Evolutionary conservation across 2,888 invertebrate species (phyloP), one percentile per base, ranked within the genome.

Genomic region (Dicycla oo): DNA sequence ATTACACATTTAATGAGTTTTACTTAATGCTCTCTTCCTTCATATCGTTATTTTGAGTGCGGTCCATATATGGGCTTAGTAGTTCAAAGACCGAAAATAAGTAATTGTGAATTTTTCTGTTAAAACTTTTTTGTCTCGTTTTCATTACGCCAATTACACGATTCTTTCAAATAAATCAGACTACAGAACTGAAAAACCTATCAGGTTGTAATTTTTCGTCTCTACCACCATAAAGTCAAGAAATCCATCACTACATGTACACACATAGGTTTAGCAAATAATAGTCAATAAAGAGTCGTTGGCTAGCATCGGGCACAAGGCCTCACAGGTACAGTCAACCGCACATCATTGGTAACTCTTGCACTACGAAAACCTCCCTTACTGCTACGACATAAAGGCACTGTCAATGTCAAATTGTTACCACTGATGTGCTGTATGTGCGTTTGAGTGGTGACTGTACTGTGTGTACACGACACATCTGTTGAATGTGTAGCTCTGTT

Each of bases 301-400:
- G 57, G 71, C 73, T 38, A 63, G 77, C 85, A 86, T 76, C 80
- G 83, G 73, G 86, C 75, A 87, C 86, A 87, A 86, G 87, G 86
- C 69, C 82, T 73, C 26, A n/a, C n/a, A 26, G 10, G 69, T 61
- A 62, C n/a, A 18, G 10, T 56, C 56, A 54, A 54, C 8, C 15
- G 8, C 15, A 49, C 10, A 62, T 1, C 54, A 30, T 8, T n/a
- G 2, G 0, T 56, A n/a, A 30, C n/a, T 34, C 5, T 30, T 43
- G 13, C 43, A n/a, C 18, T n/a, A 56, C n/a, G n/a, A 54, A 54
- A 62, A 15, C 54, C 54, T 1, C 30, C 56, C 56, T 62, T 56
- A 62, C 15, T 6, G 18, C 62, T 1, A 34, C n/a, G n/a, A 56
- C n/a, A 34, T 18, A 56, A 1, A 62, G 30, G n/a, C 15, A 54